Evolutionary conservation across 2,797 vertebrate genomes (phyloP).

Genomic region (Artibeus jamaicensis): DNA sequence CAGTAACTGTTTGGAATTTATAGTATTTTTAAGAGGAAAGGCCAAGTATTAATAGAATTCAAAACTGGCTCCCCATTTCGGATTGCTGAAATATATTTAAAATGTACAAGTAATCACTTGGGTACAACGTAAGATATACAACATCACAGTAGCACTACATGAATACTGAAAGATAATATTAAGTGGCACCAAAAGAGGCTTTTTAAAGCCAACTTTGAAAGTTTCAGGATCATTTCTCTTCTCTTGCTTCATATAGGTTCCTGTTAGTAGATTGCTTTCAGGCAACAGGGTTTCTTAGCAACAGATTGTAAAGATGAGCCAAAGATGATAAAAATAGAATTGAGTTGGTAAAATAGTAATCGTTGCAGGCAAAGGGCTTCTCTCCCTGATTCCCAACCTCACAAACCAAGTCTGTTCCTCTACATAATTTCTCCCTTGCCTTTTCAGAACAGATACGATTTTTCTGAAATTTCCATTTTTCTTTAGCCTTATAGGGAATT

Average conservation of each 20-base stretch:
- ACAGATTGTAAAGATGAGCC: background rate
- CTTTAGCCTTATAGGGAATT: background rate
- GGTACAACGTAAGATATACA: background rate
- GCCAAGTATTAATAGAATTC: background rate
- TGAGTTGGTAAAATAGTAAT: slow-evolving; percentile 23
- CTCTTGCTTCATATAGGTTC: background rate
- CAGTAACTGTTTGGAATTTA: background rate
- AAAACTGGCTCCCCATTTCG: background rate
- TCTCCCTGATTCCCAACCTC: background rate
- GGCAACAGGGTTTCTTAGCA: background rate
- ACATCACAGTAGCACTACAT: background rate
- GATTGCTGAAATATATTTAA: background rate
- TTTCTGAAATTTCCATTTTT: slow-evolving; percentile 35
- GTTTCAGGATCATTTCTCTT: slow-evolving; percentile 31
- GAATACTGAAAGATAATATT: background rate
- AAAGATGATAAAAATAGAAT: slow-evolving; percentile 8
- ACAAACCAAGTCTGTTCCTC: background rate
- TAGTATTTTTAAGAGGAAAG: background rate
- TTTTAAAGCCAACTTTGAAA: background rate
- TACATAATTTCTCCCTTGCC: background rate
- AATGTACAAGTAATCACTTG: background rate
- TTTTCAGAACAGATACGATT: background rate
- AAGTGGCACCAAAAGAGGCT: background rate
- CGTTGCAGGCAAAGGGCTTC: background rate
- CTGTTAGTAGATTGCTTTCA: slow-evolving; percentile 47